Evolutionary conservation across 1,140 invertebrate species (phyloP).

Genomic region (Pseudomyrmex flavicornis): DNA sequence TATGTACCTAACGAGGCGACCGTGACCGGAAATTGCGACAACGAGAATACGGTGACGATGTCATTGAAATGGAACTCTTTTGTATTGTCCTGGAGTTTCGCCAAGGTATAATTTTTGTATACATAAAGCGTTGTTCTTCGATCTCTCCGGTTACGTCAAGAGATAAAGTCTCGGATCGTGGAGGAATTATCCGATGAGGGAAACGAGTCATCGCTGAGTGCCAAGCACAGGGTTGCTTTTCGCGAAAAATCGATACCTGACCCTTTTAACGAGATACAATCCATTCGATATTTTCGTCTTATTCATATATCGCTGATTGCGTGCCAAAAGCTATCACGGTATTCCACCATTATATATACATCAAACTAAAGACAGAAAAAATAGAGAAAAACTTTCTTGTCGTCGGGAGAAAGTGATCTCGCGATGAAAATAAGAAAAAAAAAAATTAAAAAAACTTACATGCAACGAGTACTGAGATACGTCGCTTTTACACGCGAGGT

Average conservation of each 20-base stretch:
- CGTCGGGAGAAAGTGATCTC: background rate
- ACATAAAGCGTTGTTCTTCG: background rate
- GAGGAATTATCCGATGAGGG: background rate
- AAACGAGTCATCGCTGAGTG: background rate
- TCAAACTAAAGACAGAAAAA: background rate
- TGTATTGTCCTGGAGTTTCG: slow-evolving; percentile 89
- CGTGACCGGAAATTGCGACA: slow-evolving; percentile 88
- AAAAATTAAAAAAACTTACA: background rate
- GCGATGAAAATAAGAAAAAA: too few species aligned
- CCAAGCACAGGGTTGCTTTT: background rate
- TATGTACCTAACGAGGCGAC: slow-evolving; percentile 88
- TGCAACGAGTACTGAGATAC: background rate
- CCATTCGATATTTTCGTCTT: slow-evolving; percentile 33
- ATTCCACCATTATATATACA: background rate
- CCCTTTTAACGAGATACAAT: slow-evolving; percentile 32
- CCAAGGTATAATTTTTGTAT: slow-evolving; percentile 86
- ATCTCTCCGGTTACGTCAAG: background rate
- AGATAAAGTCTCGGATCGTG: background rate
- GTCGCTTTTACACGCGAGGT: background rate
- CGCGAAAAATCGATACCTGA: slow-evolving; percentile 31
- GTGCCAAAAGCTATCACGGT: slow-evolving; percentile 12
- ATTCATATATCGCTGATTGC: slow-evolving; percentile 15
- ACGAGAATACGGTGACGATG: slow-evolving; percentile 89
- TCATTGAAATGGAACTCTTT: slow-evolving; percentile 90
- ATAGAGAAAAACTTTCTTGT: background rate